Evolutionary conservation across 1,140 invertebrate species (phyloP), one percentile per base, ranked within the genome.

Genomic region (Sitobion miscanthi): DNA sequence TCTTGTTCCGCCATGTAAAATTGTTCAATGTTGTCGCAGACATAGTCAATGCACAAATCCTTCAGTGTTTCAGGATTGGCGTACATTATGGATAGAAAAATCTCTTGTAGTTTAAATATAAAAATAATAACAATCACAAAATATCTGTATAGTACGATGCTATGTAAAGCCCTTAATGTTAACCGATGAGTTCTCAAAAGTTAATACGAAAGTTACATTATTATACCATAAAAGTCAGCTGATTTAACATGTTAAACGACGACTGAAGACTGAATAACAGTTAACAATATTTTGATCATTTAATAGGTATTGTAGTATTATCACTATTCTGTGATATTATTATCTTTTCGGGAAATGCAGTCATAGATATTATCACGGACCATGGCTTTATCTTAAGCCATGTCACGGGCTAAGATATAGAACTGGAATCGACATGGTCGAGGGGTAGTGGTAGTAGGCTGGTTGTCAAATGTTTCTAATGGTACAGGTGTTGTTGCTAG

Each of bases 1-100:
- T 42, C 42, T 77, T 88, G 47, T 90, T 94, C 93, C 17, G 94
- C 82, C 85, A 96, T 95, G 95, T 96, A 97, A n/a, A 97, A 95
- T 42, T 95, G 95, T 89, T 96, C 95, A 82, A 97, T 95, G 95
- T 97, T 97, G 94, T 97, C 96, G 95, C 97, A 97, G 93, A 97
- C 97, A 94, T 96, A 96, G 94, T 97, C 96, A 21, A 97, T 95
- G 95, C 97, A 97, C 94, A 96, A 95, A 93, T 97, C 96, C 94
- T 97, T 96, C 77, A 97, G 95, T 93, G 96, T 96, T 94, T 94
- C 95, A 35, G 97, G 97, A 93, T 96, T 96, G 94, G 97, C 96
- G 94, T 96, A 97, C 97, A 97, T 97, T 93, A 94, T 95, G 91
- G 8, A n/a, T 77, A 35, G 35, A 1, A 77, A 45, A n/a, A 30